Conservation (phyloP, 2,113 vertebrate species). For the Trachemys scripta region DNA sequence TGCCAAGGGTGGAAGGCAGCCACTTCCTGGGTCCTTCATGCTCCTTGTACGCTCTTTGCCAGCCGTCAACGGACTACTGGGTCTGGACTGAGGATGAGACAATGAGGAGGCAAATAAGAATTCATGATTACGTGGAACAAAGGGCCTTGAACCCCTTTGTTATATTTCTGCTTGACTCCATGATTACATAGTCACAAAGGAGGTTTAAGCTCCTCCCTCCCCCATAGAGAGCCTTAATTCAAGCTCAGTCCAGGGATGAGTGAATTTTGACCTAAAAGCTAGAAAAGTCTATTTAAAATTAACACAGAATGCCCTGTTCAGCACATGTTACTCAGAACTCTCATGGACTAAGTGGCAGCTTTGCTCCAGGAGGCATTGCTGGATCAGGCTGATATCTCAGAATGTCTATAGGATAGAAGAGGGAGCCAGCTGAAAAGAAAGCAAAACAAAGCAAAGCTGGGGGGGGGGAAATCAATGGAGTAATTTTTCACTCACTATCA, state of each 20-base stretch:
- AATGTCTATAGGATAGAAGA: not conserved
- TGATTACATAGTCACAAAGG: not conserved
- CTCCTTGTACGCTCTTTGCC: not conserved
- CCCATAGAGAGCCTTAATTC: not conserved
- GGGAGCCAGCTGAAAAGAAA: not conserved
- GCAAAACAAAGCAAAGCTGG: not conserved
- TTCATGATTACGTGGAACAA: not conserved
- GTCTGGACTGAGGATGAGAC: not conserved
- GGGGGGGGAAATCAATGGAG: not conserved
- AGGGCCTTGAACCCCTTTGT: not conserved
- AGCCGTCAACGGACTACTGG: not conserved
- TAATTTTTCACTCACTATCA: not conserved
- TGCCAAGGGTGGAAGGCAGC: no score
- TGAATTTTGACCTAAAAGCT: not conserved
- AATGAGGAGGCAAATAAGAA: not conserved
- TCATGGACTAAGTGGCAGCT: accelerated
- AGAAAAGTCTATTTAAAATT: not conserved
- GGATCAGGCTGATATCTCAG: accelerated
- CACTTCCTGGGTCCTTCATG: not conserved
- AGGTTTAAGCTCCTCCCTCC: not conserved
- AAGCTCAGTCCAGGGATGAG: not conserved
- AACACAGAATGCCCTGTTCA: not conserved
- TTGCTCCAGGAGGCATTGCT: not conserved
- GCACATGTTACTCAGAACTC: accelerated
- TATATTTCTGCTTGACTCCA: not conserved